Base-by-base conservation (phyloP, 2,888 invertebrate genomes). In the Macaria notata region DNA sequence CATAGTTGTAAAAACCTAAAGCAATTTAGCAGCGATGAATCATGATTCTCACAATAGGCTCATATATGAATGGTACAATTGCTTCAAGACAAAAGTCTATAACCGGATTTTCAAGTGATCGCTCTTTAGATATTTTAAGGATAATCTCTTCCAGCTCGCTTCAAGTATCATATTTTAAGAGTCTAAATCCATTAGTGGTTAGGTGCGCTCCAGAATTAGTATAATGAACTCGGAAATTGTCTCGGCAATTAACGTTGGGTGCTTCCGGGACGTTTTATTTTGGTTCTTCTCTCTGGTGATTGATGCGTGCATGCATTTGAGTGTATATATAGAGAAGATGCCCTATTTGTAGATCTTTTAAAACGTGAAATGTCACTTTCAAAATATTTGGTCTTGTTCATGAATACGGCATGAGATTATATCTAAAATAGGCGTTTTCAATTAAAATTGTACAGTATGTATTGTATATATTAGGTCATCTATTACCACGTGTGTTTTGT, bases 181-280 rank as follows among this genome's bases (percentile, higher is more conserved):
- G 65, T 55, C 56, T 39, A 45, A 47, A 44, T 70, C 73, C 76
- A 76, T 75, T 75, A 76, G 70, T 64, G 51, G 61, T 55, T 69
- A 76, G 78, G 77, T 75, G 79, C 76, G 76, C 71, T 80, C 73
- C 77, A 80, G 75, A 81, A 78, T 81, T 82, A 81, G 78, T 64
- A 80, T 81, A 80, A 80, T 76, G 78, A 76, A 75, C 68, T 65
- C 65, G 67, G 68, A 72, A 73, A 76, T 78, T 83, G 86, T 85
- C 85, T 76, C 72, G 80, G 83, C 73, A 82, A 84, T 87, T 84
- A 84, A 75, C 73, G 66, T 70, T 68, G 69, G 71, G 72, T 71
- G 70, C 69, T 83, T 86, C 86, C 86, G 76, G 81, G 66, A 53
- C 58, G 65, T 70, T 83, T 84, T 86, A 83, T 83, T 74, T 41